Evolutionary conservation across 2,113 vertebrate genomes (phyloP).

Genomic region (Neodon shergylaensis): DNA sequence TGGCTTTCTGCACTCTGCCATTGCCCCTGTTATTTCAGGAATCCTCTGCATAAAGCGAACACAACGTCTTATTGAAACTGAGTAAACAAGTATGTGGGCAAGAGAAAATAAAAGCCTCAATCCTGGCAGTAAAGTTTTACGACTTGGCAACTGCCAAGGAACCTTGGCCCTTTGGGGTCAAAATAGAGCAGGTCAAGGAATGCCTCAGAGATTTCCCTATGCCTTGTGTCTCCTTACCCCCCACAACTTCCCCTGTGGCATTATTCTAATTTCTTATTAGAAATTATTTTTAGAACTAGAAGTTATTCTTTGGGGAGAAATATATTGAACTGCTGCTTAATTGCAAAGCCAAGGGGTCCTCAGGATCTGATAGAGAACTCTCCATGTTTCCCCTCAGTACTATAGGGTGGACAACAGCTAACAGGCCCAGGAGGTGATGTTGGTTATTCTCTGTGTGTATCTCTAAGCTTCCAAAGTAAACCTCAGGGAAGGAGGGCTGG

Average conservation of each 20-base stretch:
- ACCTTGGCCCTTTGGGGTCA: background rate
- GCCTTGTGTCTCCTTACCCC: background rate
- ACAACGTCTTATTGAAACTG: background rate
- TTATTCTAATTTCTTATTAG: conserved; percentile 23
- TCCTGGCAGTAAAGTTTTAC: background rate
- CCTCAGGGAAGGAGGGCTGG: background rate
- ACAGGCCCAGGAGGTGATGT: background rate
- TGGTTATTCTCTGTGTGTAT: background rate
- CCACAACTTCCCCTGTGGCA: background rate
- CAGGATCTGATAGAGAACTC: background rate
- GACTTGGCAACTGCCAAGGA: background rate
- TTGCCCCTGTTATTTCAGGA: background rate
- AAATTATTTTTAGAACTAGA: background rate
- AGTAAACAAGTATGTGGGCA: background rate
- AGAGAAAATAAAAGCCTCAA: background rate
- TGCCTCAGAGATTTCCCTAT: background rate
- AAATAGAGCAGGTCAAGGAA: background rate
- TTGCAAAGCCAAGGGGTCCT: conserved; percentile 7
- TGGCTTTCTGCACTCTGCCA: background rate
- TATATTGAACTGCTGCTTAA: background rate
- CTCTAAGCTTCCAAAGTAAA: conserved; percentile 32
- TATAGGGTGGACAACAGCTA: background rate
- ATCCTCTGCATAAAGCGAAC: background rate
- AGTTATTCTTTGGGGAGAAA: background rate
- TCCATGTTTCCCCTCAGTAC: background rate